These are phyloP conservation scores for Vireo griseus DNA, from an alignment of 2,797 vertebrate genomes.

Conservation along the genomic window DNA sequence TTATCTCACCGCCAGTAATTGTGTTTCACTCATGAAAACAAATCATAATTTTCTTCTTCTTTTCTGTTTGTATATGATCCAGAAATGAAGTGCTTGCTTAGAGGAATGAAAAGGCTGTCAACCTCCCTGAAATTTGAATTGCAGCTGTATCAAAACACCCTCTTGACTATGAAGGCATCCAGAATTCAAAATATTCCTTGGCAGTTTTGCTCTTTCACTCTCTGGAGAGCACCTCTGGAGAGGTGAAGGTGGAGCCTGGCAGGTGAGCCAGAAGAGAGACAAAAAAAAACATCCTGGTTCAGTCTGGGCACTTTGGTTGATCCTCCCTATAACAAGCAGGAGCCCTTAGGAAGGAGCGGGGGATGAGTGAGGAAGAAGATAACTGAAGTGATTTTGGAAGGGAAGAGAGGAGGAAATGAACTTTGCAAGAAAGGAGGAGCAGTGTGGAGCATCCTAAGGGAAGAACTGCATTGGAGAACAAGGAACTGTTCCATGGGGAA, in stretches of 20 bases:
- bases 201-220: neutral
- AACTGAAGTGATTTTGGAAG: neutral
- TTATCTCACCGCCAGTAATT: neutral
- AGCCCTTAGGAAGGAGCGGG: neutral
- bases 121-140: neutral
- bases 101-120: neutral
- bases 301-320: fast-evolving
- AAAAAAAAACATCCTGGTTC: neutral
- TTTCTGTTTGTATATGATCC: neutral
- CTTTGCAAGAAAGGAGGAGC: neutral
- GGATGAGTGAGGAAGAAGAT: neutral
- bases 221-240: neutral
- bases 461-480: neutral
- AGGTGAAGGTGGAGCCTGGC: neutral
- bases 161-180: neutral
- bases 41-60: neutral
- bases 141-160: neutral
- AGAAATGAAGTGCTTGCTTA: neutral
- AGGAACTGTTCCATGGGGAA: neutral
- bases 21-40: neutral
- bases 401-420: neutral
- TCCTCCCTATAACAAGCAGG: neutral
- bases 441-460: neutral
- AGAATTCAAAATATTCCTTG: neutral
- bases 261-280: neutral